Conservation (phyloP, 2,797 vertebrate genomes). For the Sebastes steindachneri region DNA sequence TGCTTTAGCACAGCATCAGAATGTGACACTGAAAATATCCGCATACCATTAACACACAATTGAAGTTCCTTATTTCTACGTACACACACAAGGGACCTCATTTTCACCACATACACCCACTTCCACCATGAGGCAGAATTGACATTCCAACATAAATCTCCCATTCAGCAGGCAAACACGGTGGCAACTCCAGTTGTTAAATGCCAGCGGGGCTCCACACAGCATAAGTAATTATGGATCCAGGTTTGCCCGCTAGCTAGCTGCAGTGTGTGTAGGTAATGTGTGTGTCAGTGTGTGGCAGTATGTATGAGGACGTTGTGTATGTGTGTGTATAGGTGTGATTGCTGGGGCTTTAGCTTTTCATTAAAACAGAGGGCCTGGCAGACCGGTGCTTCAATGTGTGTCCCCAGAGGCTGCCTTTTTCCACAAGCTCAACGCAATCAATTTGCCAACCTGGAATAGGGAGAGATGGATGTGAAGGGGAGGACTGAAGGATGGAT, state of each 20-base stretch:
- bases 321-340: conserved; percentile 28
- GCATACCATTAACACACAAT: not conserved
- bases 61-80: not conserved
- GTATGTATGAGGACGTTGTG: conserved; percentile 1
- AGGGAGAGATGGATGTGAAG: conserved; percentile 43
- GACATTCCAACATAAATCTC: conserved; percentile 33
- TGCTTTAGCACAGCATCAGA: not conserved
- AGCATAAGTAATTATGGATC: conserved; percentile 48
- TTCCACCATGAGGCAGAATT: not conserved
- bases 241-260: conserved; percentile 8
- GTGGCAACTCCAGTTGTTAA: conserved; percentile 25
- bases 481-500: conserved; percentile 26
- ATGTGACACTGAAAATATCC: not conserved
- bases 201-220: conserved; percentile 27
- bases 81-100: not conserved
- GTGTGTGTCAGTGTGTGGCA: conserved; percentile 5
- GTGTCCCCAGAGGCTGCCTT: conserved; percentile 48
- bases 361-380: conserved; percentile 62
- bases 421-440: conserved; percentile 47
- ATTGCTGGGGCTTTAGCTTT: conserved; percentile 44
- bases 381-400: conserved; percentile 18
- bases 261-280: not conserved
- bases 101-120: not conserved
- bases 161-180: conserved; percentile 31
- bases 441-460: conserved; percentile 57